Evolutionary conservation across 1,140 invertebrate species (phyloP).

Genomic region (Gryon sp.): DNA sequence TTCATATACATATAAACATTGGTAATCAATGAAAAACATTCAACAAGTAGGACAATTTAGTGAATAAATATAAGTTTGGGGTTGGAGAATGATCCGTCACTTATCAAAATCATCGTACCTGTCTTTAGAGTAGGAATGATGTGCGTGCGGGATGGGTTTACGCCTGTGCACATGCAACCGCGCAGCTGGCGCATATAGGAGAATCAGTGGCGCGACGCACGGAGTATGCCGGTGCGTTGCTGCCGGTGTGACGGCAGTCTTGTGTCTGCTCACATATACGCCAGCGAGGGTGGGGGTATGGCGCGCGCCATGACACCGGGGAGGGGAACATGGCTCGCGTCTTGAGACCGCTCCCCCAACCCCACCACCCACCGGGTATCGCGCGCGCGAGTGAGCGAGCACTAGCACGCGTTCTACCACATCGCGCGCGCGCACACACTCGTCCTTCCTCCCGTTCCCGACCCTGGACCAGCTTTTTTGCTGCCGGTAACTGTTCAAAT

Average conservation of each 20-base stretch:
- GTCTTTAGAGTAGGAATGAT: conserved; percentile 34
- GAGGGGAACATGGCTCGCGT: conserved; percentile 76
- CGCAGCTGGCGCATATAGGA: conserved; percentile 41
- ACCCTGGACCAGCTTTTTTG: conserved; percentile 75
- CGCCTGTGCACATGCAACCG: conserved; percentile 63
- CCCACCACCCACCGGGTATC: conserved; percentile 49
- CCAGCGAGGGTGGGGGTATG: conserved; percentile 68
- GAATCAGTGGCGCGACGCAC: conserved; percentile 49
- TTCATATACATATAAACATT: too few relatives aligned
- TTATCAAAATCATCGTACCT: conserved; percentile 46
- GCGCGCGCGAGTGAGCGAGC: conserved; percentile 35
- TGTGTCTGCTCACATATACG: conserved; percentile 29
- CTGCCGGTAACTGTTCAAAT: conserved; percentile 78
- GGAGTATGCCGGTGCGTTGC: conserved; percentile 55
- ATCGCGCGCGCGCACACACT: conserved; percentile 37
- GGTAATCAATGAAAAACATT: too few relatives aligned
- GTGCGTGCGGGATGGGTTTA: conserved; percentile 50
- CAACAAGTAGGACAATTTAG: conserved; percentile 17
- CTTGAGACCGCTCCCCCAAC: conserved; percentile 60
- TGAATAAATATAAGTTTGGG: conserved; percentile 10
- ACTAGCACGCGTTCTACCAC: conserved; percentile 36
- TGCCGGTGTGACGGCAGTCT: conserved; percentile 54
- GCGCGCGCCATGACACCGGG: conserved; percentile 73
- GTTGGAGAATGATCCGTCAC: conserved; percentile 32
- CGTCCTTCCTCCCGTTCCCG: conserved; percentile 48